Evolutionary conservation across 2,797 vertebrate genomes (phyloP), one percentile per base, ranked within the genome.

Genomic region (Gambusia yucatana): DNA sequence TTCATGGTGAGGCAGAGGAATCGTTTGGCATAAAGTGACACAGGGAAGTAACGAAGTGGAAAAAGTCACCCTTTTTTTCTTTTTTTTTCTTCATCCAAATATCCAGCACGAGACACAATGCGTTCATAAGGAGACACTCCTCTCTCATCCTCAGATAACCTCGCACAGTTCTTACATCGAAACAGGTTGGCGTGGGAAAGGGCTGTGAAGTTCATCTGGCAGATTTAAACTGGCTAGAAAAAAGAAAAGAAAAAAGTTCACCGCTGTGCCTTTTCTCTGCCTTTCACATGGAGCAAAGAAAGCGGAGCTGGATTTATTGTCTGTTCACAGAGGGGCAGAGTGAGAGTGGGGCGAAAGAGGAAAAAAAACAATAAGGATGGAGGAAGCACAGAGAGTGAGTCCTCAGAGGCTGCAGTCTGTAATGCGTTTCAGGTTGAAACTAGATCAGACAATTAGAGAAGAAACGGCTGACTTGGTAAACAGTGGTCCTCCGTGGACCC

Each of bases 361-460:
- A 20, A 6, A 50, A 22, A 7, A 20, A 20, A 22, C 7, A 52
- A 52, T 72, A 52, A 52, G 30, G 73, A 75, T 70, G 65, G 57
- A 77, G 76, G 74, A 83, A 73, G 78, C 4, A 47, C 44, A 77
- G 82, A 80, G 47, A 81, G 70, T n/a, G 73, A 41, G 77, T 90
- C 88, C 86, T 83, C 75, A 3, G 81, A 80, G 90, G 78, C 73
- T 77, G 47, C 72, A 57, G 82, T 77, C 83, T 86, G 79, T 85
- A 89, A 89, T 91, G 84, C 73, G 61, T 90, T 90, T 89, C 88
- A 84, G 86, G 82, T 83, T 88, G 88, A 93, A 90, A 92, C 85
- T 79, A 87, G 86, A 93, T 93, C 86, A 86, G 85, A 90, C 88
- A 92, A 91, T 94, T 93, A 92, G 84, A 88, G 89, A 76, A 79